Evolutionary conservation across 2,113 vertebrate genomes (phyloP), one percentile per base, ranked within the genome.

Genomic region (Columba janthina): DNA sequence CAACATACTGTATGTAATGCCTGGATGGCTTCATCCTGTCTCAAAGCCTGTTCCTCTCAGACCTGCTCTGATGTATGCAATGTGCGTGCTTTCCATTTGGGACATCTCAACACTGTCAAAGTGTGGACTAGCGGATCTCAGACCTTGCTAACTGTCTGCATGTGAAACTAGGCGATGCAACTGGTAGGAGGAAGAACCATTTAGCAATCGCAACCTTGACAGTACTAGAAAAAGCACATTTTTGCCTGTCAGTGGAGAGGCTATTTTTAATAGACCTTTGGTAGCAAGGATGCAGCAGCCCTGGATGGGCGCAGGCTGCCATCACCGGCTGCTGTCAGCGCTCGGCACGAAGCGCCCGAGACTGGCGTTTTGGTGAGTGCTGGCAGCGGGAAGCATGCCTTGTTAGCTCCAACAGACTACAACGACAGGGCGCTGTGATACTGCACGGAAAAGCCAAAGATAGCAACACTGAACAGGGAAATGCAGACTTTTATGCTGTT

Each of bases 331-430:
- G 29, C 42, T 64, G 32, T 38, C 78, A 44, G 71, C 28, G 29
- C 24, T 61, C 0, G 1, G 31, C 31, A 38, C 2, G 2, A 70
- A 62, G 62, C 0, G 0, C 25, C 62, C 1, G 2, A 48, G 36
- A 58, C 15, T 19, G 40, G n/a, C 0, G 1, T 25, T 34, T 62
- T 0, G 5, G 66, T 0, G 0, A 34, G 24, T 24, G 54, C 42
- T 73, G 67, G 25, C n/a, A 25, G 58, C 1, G 3, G 31, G n/a
- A 73, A 65, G 61, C 18, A 8, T 4, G 3, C 36, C 60, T 40
- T 12, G 7, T 29, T 42, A 82, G 51, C 50, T 69, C 8, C 56
- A 44, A 50, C 48, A 31, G 32, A 53, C 56, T 25, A 32, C 44
- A 40, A 36, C 56, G 38, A 65, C 34, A 17, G 56, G 22, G 15